These are phyloP conservation scores for Galerucella nymphaeae DNA, from an alignment of 2,888 invertebrate species.

Conservation along the genomic window DNA sequence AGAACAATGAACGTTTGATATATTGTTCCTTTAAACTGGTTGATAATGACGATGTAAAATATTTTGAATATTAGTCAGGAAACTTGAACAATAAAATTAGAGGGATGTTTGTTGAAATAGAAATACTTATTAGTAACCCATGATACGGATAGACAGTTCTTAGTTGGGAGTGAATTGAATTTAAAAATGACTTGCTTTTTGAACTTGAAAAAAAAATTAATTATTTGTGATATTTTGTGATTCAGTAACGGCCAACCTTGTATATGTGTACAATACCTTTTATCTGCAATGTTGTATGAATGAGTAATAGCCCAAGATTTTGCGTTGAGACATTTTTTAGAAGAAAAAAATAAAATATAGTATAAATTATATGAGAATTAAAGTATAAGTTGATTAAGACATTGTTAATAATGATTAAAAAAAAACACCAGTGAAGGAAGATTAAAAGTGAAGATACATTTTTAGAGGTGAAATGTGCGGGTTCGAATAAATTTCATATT, in stretches of 20 bases:
- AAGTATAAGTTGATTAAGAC: slow-evolving; percentile 54
- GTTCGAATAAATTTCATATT: slow-evolving; percentile 59
- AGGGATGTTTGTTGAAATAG: too few species aligned
- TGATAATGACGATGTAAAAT: too few species aligned
- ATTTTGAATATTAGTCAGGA: too few species aligned
- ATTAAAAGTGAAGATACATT: slow-evolving; percentile 57
- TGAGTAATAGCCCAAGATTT: slow-evolving; percentile 60
- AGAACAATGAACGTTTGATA: too few species aligned
- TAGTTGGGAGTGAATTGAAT: too few species aligned
- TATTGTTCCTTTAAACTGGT: too few species aligned
- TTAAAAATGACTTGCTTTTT: too few species aligned
- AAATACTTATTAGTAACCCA: too few species aligned
- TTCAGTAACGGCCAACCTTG: slow-evolving; percentile 7
- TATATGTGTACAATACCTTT: slow-evolving; percentile 47
- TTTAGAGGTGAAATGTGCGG: slow-evolving; percentile 61
- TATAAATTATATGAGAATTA: slow-evolving; percentile 56
- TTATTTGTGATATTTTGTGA: background rate
- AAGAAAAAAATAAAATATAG: slow-evolving; percentile 53
- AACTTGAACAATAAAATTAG: too few species aligned
- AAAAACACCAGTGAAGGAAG: slow-evolving; percentile 53
- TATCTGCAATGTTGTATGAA: slow-evolving; percentile 59
- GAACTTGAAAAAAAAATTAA: too few species aligned
- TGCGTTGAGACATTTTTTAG: slow-evolving; percentile 60
- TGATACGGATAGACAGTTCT: too few species aligned
- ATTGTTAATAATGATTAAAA: slow-evolving; percentile 51